Evolutionary conservation across 2,888 invertebrate species (phyloP).

Genomic region (Mellilla xanthometata): DNA sequence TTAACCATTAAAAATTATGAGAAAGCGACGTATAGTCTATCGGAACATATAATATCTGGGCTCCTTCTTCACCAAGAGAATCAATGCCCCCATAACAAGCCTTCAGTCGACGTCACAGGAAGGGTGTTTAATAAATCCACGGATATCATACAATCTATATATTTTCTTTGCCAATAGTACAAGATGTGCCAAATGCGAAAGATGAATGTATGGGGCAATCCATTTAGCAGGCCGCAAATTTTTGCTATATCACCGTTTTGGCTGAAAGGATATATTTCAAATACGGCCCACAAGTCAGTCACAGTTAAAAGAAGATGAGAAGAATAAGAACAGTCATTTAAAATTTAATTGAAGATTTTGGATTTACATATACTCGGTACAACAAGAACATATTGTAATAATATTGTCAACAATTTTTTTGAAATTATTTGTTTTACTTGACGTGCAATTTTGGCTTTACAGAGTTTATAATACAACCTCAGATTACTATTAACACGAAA

Average conservation of each 20-base stretch:
- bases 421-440: too few species aligned
- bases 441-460: too few species aligned
- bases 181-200: slow-evolving; percentile 19
- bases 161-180: slow-evolving; percentile 19
- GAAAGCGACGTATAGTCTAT: too few species aligned
- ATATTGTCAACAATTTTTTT: too few species aligned
- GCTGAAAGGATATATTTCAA: slow-evolving; percentile 13
- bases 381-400: too few species aligned
- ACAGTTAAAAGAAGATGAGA: neutral
- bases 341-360: neutral
- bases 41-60: too few species aligned
- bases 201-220: slow-evolving; percentile 18
- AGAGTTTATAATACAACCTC: too few species aligned
- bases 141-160: slow-evolving; percentile 20
- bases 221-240: slow-evolving; percentile 15
- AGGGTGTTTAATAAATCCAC: slow-evolving; percentile 20
- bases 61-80: neutral
- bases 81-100: neutral
- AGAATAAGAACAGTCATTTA: too few species aligned
- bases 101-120: neutral
- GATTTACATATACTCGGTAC: neutral
- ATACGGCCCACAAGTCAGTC: slow-evolving; percentile 6
- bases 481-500: too few species aligned
- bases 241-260: slow-evolving; percentile 19
- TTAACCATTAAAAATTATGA: too few species aligned